Base-by-base conservation (phyloP, 2,113 vertebrate species). In the Stigmatopora nigra region DNA sequence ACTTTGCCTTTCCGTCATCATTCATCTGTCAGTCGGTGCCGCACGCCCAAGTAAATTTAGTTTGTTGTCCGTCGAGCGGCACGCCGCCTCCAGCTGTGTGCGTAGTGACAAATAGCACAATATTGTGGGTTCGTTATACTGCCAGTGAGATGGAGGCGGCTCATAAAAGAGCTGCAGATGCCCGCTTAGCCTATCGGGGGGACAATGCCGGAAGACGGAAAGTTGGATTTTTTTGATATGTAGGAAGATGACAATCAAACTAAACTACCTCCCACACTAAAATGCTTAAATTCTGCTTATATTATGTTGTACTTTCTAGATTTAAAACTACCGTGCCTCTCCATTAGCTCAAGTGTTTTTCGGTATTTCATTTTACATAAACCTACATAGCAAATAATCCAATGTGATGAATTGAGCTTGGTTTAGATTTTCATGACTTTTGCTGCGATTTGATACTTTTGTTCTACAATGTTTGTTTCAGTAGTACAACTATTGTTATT, bases 101-200 rank as follows among this genome's bases (percentile, higher is more conserved):
- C 77, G 78, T 72, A 83, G 82, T 88, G 83, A 88, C 86, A 84
- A 83, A 86, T 86, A 80, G 75, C 80, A 85, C 77, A 85, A 88
- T 86, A 88, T 82, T 80, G 77, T 83, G 75, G 71, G 68, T 55
- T 44, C 76, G 78, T 68, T 80, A 80, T 74, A 77, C 78, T 71
- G 75, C 25, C 60, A 75, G 78, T 66, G 76, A 84, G 86, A 88
- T 85, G 78, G 82, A 84, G 80, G 25, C 73, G 69, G 84, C 83
- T 86, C 84, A 86, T 88, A 85, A 82, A 80, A 82, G 67, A 77
- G 67, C 53, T 13, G 31, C 41, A 7, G 12, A 14, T 9, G 67
- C 69, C 66, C 22, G 20, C 2, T n/a, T 65, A 71, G 79, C 84
- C 84, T 78, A 73, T 78, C 71, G 84, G 82, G 75, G 75, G 77